phyloP scores from a whole-genome alignment of 2,888 invertebrate species.

The Calameuta filiformis region DNA sequence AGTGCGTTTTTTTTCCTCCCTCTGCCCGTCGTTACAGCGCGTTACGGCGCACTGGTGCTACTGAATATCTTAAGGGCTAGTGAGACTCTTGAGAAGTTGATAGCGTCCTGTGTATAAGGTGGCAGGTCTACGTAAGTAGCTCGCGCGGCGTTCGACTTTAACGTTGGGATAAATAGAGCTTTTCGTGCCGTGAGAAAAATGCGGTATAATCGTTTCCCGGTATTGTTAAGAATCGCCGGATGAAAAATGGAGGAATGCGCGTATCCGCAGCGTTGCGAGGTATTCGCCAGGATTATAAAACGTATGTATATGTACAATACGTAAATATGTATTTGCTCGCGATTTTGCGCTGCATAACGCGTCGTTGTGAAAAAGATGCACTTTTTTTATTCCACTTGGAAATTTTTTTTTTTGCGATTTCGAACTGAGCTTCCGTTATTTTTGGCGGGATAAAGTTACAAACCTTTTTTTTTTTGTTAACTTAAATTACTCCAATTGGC shows the following conservation, averaged over 20 bases:
- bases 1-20: not conserved
- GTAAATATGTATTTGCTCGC: not conserved
- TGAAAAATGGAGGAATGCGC: not conserved
- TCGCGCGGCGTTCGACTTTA: not conserved
- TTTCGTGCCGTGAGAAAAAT: not conserved
- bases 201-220: not conserved
- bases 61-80: not conserved
- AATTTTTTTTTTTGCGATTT: too few species aligned
- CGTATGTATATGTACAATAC: not conserved
- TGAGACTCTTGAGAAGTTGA: not conserved
- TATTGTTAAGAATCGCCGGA: not conserved
- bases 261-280: not conserved
- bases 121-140: not conserved
- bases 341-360: not conserved
- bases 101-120: not conserved
- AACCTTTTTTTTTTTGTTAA: not conserved
- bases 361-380: too few species aligned
- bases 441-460: not conserved
- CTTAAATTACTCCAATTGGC: not conserved
- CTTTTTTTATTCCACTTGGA: too few species aligned
- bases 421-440: not conserved
- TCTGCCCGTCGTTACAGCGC: not conserved
- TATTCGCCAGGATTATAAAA: not conserved
- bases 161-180: not conserved
- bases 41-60: too few species aligned